Evolutionary conservation across 1,140 invertebrate genomes (phyloP).

Genomic region (Drosophila carrolli): DNA sequence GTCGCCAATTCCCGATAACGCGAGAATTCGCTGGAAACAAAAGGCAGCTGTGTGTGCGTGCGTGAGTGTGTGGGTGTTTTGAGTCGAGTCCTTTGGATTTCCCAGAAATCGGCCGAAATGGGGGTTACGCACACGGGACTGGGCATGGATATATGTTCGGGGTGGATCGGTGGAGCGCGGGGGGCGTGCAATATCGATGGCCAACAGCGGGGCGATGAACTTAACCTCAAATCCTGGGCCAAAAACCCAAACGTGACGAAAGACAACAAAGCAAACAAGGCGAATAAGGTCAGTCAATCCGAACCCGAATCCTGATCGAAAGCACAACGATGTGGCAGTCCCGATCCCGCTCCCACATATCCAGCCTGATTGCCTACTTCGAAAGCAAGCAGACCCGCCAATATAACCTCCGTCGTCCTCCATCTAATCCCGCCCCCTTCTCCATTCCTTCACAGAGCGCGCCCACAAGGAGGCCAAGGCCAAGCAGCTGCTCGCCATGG

Average conservation of each 20-base stretch:
- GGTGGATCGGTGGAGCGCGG: background rate
- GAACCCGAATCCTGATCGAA: background rate
- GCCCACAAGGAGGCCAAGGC: constrained; percentile 24
- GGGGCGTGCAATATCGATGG: background rate
- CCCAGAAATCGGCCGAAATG: background rate
- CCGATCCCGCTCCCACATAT: constrained; percentile 2
- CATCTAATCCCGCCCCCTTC: background rate
- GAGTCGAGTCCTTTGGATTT: constrained; percentile 13
- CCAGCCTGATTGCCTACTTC: constrained; percentile 16
- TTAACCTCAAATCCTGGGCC: constrained; percentile 38
- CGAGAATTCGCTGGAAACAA: constrained; percentile 9
- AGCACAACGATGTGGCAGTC: background rate
- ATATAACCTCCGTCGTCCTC: background rate
- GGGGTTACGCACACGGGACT: background rate
- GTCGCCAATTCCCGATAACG: background rate
- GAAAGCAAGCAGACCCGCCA: constrained; percentile 34
- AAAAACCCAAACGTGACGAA: constrained; percentile 27
- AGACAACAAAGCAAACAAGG: constrained; percentile 48
- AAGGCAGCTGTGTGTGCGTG: constrained; percentile 1
- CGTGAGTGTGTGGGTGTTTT: constrained; percentile 8
- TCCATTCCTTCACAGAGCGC: constrained; percentile 1
- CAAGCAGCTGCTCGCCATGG: constrained; percentile 42
- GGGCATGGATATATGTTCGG: background rate
- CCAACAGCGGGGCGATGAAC: constrained; percentile 16
- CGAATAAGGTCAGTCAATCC: constrained; percentile 3